Evolutionary conservation across 2,888 invertebrate genomes (phyloP).

Genomic region (Drosophila lacicola): DNA sequence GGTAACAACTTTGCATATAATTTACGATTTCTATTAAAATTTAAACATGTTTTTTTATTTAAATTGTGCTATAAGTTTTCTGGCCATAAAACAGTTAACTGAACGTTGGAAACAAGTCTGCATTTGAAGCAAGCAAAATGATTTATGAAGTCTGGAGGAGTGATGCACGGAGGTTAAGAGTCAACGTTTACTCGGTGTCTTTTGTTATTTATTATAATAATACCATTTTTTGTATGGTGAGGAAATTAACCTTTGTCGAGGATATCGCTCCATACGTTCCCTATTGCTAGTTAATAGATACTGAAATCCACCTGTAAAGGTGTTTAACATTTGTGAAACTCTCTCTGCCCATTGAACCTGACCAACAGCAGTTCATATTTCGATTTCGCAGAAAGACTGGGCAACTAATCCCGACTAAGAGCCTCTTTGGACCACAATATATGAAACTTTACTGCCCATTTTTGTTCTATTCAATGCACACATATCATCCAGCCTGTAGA

Average conservation of each 20-base stretch:
- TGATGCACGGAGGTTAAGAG: not conserved
- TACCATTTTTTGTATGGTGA: too few relatives aligned
- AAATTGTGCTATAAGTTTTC: constrained; percentile 34
- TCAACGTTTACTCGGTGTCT: too few relatives aligned
- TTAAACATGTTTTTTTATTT: constrained; percentile 34
- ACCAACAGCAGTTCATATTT: not conserved
- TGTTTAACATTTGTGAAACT: not conserved
- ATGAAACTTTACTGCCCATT: constrained; percentile 31
- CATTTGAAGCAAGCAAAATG: not conserved
- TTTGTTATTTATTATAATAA: too few relatives aligned
- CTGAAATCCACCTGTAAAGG: not conserved
- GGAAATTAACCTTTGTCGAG: too few relatives aligned
- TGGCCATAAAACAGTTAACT: constrained; percentile 5
- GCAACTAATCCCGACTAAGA: constrained; percentile 31
- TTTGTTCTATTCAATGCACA: constrained; percentile 36
- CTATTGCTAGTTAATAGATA: too few relatives aligned
- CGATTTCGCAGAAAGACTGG: constrained; percentile 5
- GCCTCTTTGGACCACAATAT: constrained; percentile 20
- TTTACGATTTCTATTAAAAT: constrained; percentile 18
- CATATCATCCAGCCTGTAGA: constrained; percentile 10
- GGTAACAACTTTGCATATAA: constrained; percentile 24
- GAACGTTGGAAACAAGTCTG: constrained; percentile 1
- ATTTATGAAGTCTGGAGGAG: not conserved
- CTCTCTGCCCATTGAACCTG: not conserved
- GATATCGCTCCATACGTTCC: too few relatives aligned